Percentiles rank a stretch among this genome's conserved stretches.
Conservation (phyloP, 2,113 vertebrate genomes). For the Hippocampus zosterae region DNA sequence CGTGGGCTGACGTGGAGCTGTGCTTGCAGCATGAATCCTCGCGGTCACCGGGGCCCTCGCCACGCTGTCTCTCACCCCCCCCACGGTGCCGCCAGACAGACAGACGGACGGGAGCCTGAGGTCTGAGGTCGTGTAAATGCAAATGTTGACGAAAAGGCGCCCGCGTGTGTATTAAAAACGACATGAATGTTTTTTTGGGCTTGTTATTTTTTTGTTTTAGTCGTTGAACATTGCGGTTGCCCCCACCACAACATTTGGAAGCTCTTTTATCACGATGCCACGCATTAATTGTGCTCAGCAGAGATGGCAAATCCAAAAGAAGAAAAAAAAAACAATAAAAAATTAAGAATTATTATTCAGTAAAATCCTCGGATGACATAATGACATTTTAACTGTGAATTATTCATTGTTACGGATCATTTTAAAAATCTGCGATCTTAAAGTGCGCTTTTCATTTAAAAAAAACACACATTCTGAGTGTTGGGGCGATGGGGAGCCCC, state of each 20-base stretch:
- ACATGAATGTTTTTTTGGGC: too few species aligned
- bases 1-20: slow-evolving; percentile 60
- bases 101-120: slow-evolving; percentile 36
- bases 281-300: too few species aligned
- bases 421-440: too few species aligned
- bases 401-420: too few species aligned
- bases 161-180: not conserved
- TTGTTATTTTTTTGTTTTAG: too few species aligned
- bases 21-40: slow-evolving; percentile 54
- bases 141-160: not conserved
- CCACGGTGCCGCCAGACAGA: slow-evolving; percentile 34
- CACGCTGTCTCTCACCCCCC: slow-evolving; percentile 53
- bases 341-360: too few species aligned
- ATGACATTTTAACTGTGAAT: too few species aligned
- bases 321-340: not conserved
- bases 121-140: slow-evolving; percentile 3
- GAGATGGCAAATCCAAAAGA: not conserved
- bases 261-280: not conserved
- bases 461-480: too few species aligned
- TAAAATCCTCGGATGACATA: too few species aligned
- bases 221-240: not conserved
- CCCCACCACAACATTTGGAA: not conserved
- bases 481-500: not conserved
- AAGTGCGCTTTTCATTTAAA: too few species aligned
- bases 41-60: slow-evolving; percentile 56